Evolutionary conservation across 2,113 vertebrate genomes (phyloP).

Genomic region (Anhinga anhinga): DNA sequence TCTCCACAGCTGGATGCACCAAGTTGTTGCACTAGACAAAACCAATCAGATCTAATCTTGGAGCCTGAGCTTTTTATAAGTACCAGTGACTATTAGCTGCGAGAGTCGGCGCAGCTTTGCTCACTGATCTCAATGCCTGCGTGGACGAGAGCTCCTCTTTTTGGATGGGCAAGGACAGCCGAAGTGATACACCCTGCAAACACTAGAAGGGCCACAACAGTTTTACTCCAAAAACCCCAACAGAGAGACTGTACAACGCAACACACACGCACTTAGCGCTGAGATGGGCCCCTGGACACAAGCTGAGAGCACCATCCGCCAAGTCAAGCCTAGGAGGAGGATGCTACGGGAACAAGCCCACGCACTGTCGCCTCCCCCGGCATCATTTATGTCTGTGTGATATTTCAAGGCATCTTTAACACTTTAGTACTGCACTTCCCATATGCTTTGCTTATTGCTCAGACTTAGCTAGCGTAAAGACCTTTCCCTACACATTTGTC

Average conservation of each 20-base stretch:
- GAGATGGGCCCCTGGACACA: accelerated
- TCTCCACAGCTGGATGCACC: background rate
- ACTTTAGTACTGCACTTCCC: accelerated
- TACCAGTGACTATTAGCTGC: accelerated
- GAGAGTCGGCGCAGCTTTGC: background rate
- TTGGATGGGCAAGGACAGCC: too few relatives aligned
- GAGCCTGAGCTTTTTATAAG: background rate
- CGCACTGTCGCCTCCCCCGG: accelerated
- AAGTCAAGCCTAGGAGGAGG: background rate
- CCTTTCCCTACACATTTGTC: background rate
- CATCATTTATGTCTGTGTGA: accelerated
- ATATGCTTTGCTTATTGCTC: background rate
- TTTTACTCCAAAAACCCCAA: background rate
- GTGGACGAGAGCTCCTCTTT: background rate
- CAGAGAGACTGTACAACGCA: accelerated
- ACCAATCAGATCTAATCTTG: background rate
- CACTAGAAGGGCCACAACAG: background rate
- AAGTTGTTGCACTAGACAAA: background rate
- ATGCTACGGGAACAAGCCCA: background rate
- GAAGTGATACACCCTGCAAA: background rate
- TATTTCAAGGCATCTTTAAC: accelerated
- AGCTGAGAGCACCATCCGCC: background rate
- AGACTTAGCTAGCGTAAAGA: background rate
- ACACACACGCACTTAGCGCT: background rate
- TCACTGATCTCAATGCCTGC: accelerated